phyloP scores from a whole-genome alignment of 1,140 invertebrate genomes.

The Proctacanthus coquilletti region DNA sequence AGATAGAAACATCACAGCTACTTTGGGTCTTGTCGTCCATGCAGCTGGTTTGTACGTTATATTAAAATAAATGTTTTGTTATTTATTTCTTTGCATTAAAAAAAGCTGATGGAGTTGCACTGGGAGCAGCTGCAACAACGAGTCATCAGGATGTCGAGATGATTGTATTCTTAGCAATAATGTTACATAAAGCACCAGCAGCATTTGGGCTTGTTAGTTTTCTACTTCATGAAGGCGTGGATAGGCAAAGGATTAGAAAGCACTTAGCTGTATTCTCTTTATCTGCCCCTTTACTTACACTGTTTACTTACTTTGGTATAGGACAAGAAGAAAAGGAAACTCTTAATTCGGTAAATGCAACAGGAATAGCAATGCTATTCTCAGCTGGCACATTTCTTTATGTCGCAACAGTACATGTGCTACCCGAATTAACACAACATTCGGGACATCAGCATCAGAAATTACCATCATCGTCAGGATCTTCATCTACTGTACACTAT shows the following conservation, averaged over 20 bases:
- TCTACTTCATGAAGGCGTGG: slow-evolving; percentile 86
- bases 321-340: slow-evolving; percentile 65
- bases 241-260: slow-evolving; percentile 61
- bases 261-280: slow-evolving; percentile 91
- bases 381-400: slow-evolving; percentile 98
- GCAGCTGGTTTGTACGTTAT: slow-evolving; percentile 45
- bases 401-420: slow-evolving; percentile 94
- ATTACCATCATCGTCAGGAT: slow-evolving; percentile 7
- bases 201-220: slow-evolving; percentile 97
- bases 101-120: slow-evolving; percentile 87
- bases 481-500: slow-evolving; percentile 11
- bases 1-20: slow-evolving; percentile 73
- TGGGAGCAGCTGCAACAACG: slow-evolving; percentile 91
- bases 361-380: slow-evolving; percentile 88
- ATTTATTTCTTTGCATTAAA: slow-evolving; percentile 31
- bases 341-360: slow-evolving; percentile 75
- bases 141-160: slow-evolving; percentile 91
- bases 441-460: slow-evolving; percentile 18
- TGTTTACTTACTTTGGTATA: slow-evolving; percentile 88
- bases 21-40: slow-evolving; percentile 91
- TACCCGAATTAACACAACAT: slow-evolving; percentile 71
- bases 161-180: slow-evolving; percentile 96
- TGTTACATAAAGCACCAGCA: slow-evolving; percentile 97
- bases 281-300: slow-evolving; percentile 75
- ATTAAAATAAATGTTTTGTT: no score